Evolutionary conservation across 2,888 invertebrate species (phyloP), one percentile per base, ranked within the genome.

Genomic region (Mythimna albipuncta): DNA sequence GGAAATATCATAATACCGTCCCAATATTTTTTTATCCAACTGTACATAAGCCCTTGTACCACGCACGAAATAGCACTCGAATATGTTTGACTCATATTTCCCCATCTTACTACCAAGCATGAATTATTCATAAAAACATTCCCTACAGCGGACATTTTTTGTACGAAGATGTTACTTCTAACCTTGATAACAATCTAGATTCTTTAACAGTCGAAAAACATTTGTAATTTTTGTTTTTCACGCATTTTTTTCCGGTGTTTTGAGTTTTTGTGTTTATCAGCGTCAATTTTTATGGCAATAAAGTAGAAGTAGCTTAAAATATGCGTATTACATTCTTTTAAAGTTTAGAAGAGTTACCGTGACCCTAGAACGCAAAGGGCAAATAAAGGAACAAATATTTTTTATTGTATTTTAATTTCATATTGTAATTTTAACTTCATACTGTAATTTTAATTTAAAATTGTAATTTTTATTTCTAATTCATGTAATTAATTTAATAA

Each of bases 111-210:
- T 85, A 83, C 86, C 73, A 19, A 79, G 54, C 83, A 91, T 93
- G 93, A 93, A 93, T 93, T 90, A 93, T 89, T 90, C 91, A 93
- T 93, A 65, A 85, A 85, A 67, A 83, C 84, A 85, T 86, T 86
- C 65, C 72, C 73, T 80, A 84, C 87, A 86, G 73, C 83, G 83
- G 82, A 85, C 87, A 85, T 89, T 88, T 90, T 90, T 87, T 85
- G 79, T 85, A 84, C 83, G 81, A 89, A 88, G 83, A 88, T 88
- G 87, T 89, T 87, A 68, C 83, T 87, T 82, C 72, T 75, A 79
- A 84, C 85, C 86, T 87, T 88, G 89, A 87, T 88, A 87, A 77
- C 78, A 82, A 88, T 88, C 87, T 84, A 77, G 81, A 77, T 80
- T 81, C 77, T 79, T 81, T 84, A 72, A 76, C 75, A 71, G 72